Percentiles rank a stretch among this genome's conserved stretches.
phyloP scores from a whole-genome alignment of 2,888 invertebrate genomes.

The Anaspis maculata region DNA sequence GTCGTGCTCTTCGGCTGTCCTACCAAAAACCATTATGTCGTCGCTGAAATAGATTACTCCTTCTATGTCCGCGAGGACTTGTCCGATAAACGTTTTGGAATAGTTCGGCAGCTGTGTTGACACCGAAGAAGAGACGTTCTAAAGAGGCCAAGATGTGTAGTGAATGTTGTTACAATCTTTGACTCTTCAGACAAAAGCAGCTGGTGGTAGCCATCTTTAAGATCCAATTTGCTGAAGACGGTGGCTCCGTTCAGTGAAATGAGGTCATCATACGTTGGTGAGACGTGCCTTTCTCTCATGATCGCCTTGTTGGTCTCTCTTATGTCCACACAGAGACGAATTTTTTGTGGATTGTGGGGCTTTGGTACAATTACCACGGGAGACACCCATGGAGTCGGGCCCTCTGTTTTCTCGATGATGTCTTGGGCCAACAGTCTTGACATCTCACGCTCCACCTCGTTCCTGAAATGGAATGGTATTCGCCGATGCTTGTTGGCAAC shows the following conservation, averaged over 20 bases:
- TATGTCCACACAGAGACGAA: constrained; percentile 15
- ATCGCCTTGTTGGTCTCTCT: constrained; percentile 9
- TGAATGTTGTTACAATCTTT: constrained; percentile 31
- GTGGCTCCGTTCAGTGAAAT: constrained; percentile 10
- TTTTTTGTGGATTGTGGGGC: constrained; percentile 2
- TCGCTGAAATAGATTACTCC: constrained; percentile 33
- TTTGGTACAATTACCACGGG: constrained; percentile 9
- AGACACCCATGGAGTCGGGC: constrained; percentile 12
- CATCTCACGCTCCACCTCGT: constrained; percentile 4
- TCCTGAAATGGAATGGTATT: too few relatives aligned
- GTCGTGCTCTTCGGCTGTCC: constrained; percentile 25
- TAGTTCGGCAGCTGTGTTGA: constrained; percentile 38
- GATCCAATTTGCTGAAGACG: constrained; percentile 9
- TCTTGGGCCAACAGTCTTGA: constrained; percentile 2
- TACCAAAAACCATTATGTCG: constrained; percentile 34
- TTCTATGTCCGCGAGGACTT: constrained; percentile 27
- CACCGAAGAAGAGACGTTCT: constrained; percentile 31
- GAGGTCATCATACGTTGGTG: constrained; percentile 13
- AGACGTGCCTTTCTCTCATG: constrained; percentile 10
- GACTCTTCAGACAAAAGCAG: constrained; percentile 26
- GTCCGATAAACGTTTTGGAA: constrained; percentile 36
- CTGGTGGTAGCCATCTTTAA: constrained; percentile 32
- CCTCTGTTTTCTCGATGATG: constrained; percentile 6
- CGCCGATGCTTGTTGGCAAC: too few relatives aligned
- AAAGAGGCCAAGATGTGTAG: constrained; percentile 28